Evolutionary conservation across 2,888 invertebrate genomes (phyloP), one percentile per base, ranked within the genome.

Genomic region (Galeopsomyia nigrocyanea): DNA sequence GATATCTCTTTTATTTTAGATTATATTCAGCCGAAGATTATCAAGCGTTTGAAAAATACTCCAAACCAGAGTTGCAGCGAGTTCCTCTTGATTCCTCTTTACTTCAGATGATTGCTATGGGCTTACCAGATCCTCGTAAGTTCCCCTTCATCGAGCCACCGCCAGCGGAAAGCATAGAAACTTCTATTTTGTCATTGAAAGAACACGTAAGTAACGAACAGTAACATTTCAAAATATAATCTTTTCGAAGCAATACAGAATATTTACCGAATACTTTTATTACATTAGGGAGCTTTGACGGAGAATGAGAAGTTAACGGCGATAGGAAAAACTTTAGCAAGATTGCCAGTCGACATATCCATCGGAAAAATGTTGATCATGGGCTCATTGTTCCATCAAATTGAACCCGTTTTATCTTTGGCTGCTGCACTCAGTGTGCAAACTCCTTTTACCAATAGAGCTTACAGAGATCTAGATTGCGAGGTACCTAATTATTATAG

Each of bases 131-230:
- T 87, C 94, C 95, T 5, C 89, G 96, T 68, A 90, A 93, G 79
- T 99, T 99, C 87, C 98, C 98, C 0, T 99, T 98, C 83, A 90
- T 99, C 69, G 98, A 99, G 86, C 90, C 95, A n/a, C 99, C 99
- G 0, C 91, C 93, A 0, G 88, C 90, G 13, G 92, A 94, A 56
- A 93, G 93, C 56, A 90, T 99, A 57, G 97, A 98, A 83, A 94
- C 94, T 82, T 93, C 97, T 0, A 89, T 99, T 75, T 87, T 93
- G 69, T 93, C 94, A 68, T 88, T 99, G 26, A 96, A 96, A 85
- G 95, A 95, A 82, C 95, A 96, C 86, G 95, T 93, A 80, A 82
- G 89, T 85, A 71, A 49, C 21, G 46, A n/a, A 67, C 46, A 26
- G 21, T 39, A 1, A 9, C 2, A 39, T 9, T 39, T 39, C 13